Evolutionary conservation across 2,888 invertebrate species (phyloP), one percentile per base, ranked within the genome.

Genomic region (Crematogaster levior): DNA sequence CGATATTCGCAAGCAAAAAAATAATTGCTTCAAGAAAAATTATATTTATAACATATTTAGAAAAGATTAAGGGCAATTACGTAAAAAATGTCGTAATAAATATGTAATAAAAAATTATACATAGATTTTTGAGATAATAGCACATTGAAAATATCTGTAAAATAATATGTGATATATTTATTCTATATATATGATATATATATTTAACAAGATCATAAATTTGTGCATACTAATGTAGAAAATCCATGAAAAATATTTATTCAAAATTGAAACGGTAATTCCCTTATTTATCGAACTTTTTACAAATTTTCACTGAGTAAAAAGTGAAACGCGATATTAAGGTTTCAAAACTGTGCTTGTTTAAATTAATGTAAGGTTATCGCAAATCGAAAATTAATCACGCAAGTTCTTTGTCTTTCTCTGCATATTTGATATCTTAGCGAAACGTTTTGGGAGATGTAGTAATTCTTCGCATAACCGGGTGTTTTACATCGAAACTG

Each of bases 401-500:
- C 7, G 24, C 43, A 7, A 68, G 7, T 58, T 79, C 9, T 40
- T 12, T 34, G 27, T 68, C 46, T n/a, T n/a, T n/a, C n/a, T n/a
- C n/a, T n/a, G 18, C 46, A 56, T 68, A 72, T 60, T 63, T 37
- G 18, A 12, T 37, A 18, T 61, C 65, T 66, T 53, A 30, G 40
- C 10, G 27, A 66, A 74, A 75, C 43, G 21, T 77, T 77, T 77
- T 56, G 56, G 56, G 24, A 56, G 68, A 56, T 1, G 70, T 56
- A 34, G 56, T 68, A 79, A 79, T 79, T 77, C 56, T 68, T 70
- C 56, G 77, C 34, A 34, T 70, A 79, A 70, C 70, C 34, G 46
- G 43, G 77, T 66, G 56, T 79, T 79, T 79, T 70, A 79, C 56
- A 79, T 70, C 34, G 37, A 74, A 74, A 74, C 74, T 68, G 56